Evolutionary conservation across 2,113 vertebrate species (phyloP).

Genomic region (Sciurus niger): DNA sequence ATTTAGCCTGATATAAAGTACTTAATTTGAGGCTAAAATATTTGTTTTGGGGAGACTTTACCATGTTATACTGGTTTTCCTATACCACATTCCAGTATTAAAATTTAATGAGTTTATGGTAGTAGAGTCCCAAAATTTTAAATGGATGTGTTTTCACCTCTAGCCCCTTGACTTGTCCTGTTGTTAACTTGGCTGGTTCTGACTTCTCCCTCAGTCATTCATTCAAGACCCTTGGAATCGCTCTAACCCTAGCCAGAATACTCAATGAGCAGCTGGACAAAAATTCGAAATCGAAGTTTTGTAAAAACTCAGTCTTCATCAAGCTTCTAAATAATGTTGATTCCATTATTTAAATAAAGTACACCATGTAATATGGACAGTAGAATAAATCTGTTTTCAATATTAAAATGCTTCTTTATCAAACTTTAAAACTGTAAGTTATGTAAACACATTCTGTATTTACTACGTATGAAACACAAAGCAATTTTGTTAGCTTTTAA

Average conservation of each 20-base stretch:
- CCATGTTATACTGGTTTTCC: background rate
- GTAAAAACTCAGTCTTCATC: background rate
- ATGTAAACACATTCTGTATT: background rate
- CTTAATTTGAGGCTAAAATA: slow-evolving; percentile 21
- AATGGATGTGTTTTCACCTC: background rate
- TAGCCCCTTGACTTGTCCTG: background rate
- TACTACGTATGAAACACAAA: background rate
- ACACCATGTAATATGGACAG: background rate
- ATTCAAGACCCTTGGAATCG: background rate
- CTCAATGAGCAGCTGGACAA: background rate
- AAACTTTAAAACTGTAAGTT: slow-evolving; percentile 3
- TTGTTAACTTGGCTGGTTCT: background rate
- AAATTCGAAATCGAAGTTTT: background rate
- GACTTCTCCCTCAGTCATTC: background rate
- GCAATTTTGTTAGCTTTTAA: slow-evolving; percentile 32
- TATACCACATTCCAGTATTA: background rate
- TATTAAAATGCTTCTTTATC: background rate
- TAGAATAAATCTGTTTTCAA: slow-evolving; percentile 1
- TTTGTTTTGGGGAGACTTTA: background rate
- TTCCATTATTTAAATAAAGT: background rate
- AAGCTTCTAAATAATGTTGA: background rate
- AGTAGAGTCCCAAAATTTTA: background rate
- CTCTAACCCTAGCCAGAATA: background rate
- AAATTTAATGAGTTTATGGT: background rate
- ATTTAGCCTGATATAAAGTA: background rate